phyloP scores from a whole-genome alignment of 2,888 invertebrate species.

The Sinodicranocentrus sp. region DNA sequence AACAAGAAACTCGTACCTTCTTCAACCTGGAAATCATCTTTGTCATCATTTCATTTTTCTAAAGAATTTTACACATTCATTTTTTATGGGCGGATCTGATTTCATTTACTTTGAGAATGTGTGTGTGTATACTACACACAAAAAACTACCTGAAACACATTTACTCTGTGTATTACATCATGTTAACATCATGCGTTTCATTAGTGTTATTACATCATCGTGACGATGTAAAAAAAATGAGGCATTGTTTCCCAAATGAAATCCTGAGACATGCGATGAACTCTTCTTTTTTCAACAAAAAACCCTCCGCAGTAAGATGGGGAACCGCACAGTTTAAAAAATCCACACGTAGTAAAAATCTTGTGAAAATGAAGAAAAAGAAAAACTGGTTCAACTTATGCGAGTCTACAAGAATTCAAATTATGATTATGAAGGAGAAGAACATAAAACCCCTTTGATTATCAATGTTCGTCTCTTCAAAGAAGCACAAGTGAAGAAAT shows the following conservation, averaged over 20 bases:
- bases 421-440: slow-evolving; percentile 25
- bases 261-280: neutral
- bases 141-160: neutral
- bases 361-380: neutral
- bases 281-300: neutral
- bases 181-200: slow-evolving; percentile 14
- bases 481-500: slow-evolving; percentile 15
- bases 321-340: neutral
- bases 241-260: neutral
- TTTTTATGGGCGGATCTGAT: neutral
- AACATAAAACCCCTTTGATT: slow-evolving; percentile 26
- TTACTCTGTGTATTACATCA: slow-evolving; percentile 28
- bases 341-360: neutral
- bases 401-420: slow-evolving; percentile 12
- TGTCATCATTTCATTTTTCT: neutral
- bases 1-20: no score
- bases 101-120: neutral
- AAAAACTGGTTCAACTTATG: slow-evolving; percentile 31
- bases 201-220: neutral
- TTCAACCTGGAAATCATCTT: no score
- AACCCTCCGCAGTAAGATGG: neutral
- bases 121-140: neutral
- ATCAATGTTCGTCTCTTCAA: neutral
- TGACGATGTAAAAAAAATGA: neutral
- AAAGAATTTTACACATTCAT: no score